phyloP scores from a whole-genome alignment of 1,140 invertebrate species.

The Elymnias hypermnestra region DNA sequence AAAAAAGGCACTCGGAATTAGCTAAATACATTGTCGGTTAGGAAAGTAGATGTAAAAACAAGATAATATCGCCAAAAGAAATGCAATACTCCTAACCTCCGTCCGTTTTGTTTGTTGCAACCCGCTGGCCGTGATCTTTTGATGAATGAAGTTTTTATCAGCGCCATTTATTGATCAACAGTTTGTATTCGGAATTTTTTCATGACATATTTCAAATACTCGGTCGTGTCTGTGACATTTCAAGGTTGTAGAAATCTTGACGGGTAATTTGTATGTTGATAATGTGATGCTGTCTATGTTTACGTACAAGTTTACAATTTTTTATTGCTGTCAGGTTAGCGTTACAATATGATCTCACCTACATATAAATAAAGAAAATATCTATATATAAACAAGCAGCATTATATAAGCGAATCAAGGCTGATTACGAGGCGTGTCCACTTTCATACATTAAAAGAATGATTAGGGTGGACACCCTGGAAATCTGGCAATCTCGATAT shows the following conservation, averaged over 20 bases:
- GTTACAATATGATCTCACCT: too few species aligned
- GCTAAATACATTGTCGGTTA: neutral
- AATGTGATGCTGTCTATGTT: neutral
- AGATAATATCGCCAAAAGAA: too few species aligned
- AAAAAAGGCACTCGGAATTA: neutral
- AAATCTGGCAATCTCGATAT: too few species aligned
- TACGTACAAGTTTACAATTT: neutral
- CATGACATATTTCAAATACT: neutral
- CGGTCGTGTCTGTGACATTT: slow-evolving; percentile 1
- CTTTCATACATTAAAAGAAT: too few species aligned
- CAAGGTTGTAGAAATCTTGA: slow-evolving; percentile 12
- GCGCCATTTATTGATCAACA: neutral
- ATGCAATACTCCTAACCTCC: too few species aligned
- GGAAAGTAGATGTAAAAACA: neutral
- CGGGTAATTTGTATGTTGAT: slow-evolving; percentile 4
- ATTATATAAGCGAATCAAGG: too few species aligned
- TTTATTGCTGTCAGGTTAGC: too few species aligned
- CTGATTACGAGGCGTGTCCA: too few species aligned
- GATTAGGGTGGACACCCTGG: too few species aligned
- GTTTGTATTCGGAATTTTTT: neutral
- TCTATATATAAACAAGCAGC: too few species aligned
- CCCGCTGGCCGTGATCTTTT: slow-evolving; percentile 5
- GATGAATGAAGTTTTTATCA: slow-evolving; percentile 12
- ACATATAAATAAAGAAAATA: too few species aligned
- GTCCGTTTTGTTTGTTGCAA: neutral